A percentile compares a stretch with the other conserved stretches of the same genome.
Evolutionary conservation across 2,113 vertebrate species (phyloP).

Genomic region (Mormyrus iriodes): DNA sequence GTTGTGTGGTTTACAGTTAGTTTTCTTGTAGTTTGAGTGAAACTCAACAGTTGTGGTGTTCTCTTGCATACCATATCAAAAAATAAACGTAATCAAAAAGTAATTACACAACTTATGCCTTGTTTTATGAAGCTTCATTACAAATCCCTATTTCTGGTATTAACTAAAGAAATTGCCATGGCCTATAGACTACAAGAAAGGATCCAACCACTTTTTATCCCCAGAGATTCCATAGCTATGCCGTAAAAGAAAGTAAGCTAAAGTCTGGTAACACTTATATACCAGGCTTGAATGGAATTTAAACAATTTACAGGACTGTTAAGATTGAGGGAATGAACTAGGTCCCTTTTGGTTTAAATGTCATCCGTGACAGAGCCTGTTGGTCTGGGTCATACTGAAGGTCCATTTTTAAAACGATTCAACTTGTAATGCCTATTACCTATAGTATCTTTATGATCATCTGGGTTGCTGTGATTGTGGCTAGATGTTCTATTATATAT

Average conservation of each 20-base stretch:
- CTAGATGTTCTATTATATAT: not conserved
- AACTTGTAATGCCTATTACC: not conserved
- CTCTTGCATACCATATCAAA: not conserved
- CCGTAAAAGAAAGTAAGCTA: not conserved
- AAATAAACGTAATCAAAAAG: not conserved
- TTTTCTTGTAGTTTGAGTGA: not conserved
- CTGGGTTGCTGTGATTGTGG: not conserved
- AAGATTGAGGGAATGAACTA: not conserved
- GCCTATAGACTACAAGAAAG: not conserved
- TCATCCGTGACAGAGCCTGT: not conserved
- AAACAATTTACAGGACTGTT: not conserved
- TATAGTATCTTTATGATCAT: not conserved
- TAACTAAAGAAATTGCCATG: not conserved
- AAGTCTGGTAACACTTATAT: not conserved
- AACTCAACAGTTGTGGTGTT: not conserved
- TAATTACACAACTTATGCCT: not conserved
- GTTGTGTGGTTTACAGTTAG: not conserved
- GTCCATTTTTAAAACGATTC: not conserved
- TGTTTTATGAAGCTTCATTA: not conserved
- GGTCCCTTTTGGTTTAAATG: not conserved
- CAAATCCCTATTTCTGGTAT: not conserved
- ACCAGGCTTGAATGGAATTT: conserved; percentile 9
- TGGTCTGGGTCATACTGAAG: not conserved
- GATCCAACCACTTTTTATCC: not conserved
- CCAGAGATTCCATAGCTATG: not conserved